Percentiles rank a stretch among this genome's conserved stretches.
Conservation (phyloP, 2,888 invertebrate species). For the Habroteleia sp. region DNA sequence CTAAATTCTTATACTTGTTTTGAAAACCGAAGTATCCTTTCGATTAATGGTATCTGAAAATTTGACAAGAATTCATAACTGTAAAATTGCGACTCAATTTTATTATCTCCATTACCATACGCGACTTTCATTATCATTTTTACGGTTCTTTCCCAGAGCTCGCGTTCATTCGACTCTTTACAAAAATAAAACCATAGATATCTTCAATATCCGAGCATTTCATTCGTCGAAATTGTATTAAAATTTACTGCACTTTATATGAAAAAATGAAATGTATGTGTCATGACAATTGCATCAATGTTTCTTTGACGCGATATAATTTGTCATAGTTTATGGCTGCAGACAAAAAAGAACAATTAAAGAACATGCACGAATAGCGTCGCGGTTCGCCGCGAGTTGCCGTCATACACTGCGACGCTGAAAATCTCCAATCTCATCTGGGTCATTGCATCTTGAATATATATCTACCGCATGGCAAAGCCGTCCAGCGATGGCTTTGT, state of each 20-base stretch:
- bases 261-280: background rate
- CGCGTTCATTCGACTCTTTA: no score
- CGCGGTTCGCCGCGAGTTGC: constrained; percentile 26
- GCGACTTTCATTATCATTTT: no score
- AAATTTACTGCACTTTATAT: constrained; percentile 11
- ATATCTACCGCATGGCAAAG: constrained; percentile 53
- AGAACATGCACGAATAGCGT: constrained; percentile 22
- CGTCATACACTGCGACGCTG: constrained; percentile 32
- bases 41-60: no score
- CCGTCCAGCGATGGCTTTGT: constrained; percentile 55
- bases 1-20: no score
- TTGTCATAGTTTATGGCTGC: constrained; percentile 17
- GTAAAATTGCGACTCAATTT: no score
- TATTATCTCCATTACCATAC: no score
- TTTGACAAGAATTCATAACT: no score
- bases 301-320: constrained; percentile 24
- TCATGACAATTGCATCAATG: constrained; percentile 18
- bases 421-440: constrained; percentile 58
- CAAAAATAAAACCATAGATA: no score
- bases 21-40: no score
- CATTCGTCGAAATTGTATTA: constrained; percentile 10
- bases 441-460: constrained; percentile 55
- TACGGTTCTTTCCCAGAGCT: no score
- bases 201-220: constrained; percentile 1
- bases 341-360: constrained; percentile 47